These are phyloP conservation scores for Rhorus exstirpatorius DNA, from an alignment of 2,888 invertebrate species.

Conservation along the genomic window DNA sequence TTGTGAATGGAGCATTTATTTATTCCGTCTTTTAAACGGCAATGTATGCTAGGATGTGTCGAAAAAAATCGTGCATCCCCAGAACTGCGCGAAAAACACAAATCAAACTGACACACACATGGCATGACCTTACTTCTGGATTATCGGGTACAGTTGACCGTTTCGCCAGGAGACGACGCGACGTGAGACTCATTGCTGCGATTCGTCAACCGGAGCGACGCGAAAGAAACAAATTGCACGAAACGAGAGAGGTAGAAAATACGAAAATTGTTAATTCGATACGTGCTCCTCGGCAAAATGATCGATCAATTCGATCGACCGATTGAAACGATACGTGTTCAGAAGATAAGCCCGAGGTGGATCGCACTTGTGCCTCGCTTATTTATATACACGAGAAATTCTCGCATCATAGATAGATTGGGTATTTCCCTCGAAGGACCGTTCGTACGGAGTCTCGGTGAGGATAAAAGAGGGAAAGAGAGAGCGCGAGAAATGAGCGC, in stretches of 20 bases:
- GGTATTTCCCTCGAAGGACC: conserved; percentile 57
- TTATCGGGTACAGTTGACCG: conserved; percentile 32
- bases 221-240: conserved; percentile 59
- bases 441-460: conserved; percentile 55
- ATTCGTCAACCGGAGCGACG: conserved; percentile 61
- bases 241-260: conserved; percentile 46
- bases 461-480: conserved; percentile 43
- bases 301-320: conserved; percentile 60
- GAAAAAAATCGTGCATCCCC: not conserved
- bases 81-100: not conserved
- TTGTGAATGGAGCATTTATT: too few species aligned
- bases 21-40: not conserved
- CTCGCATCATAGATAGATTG: conserved; percentile 50
- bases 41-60: not conserved
- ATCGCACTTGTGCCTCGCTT: not conserved
- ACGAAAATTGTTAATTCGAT: conserved; percentile 64
- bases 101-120: not conserved
- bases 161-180: too few species aligned
- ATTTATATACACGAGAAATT: conserved; percentile 37
- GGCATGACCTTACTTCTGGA: conserved; percentile 21
- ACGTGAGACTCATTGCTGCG: conserved; percentile 63
- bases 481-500: conserved; percentile 58
- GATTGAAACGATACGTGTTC: conserved; percentile 64
- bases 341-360: conserved; percentile 20
- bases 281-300: conserved; percentile 61